Evolutionary conservation across 53 echinoderm and acorn worm species (phyloP).

Genomic region (Paracentrotus lividus): DNA sequence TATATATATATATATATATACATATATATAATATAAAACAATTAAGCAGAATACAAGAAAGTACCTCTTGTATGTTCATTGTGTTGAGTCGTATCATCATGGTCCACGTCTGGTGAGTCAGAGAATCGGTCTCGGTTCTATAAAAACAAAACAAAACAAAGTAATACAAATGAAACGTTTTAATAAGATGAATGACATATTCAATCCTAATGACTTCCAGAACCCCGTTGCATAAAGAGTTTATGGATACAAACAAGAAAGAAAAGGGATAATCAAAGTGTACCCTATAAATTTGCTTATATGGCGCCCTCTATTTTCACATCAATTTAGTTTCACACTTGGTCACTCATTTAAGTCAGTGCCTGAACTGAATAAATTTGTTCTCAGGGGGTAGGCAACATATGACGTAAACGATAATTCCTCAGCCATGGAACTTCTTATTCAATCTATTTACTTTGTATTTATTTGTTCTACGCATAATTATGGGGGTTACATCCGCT

Average conservation of each 20-base stretch:
- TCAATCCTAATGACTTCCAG: too few species aligned
- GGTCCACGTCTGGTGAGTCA: not conserved
- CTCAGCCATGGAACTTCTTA: too few species aligned
- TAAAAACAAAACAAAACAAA: not conserved
- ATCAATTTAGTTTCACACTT: not conserved
- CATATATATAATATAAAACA: too few species aligned
- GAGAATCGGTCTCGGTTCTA: not conserved
- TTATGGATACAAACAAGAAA: not conserved
- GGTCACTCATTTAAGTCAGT: not conserved
- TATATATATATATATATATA: too few species aligned
- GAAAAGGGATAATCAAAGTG: not conserved
- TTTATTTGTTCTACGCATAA: too few species aligned
- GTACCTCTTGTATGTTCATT: not conserved
- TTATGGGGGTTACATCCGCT: too few species aligned
- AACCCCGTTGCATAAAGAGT: too few species aligned
- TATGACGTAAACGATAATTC: not conserved
- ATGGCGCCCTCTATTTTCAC: not conserved
- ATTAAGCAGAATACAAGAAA: not conserved
- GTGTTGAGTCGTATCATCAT: not conserved
- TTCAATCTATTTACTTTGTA: too few species aligned
- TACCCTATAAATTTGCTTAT: not conserved
- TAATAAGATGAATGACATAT: too few species aligned
- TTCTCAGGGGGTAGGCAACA: not conserved
- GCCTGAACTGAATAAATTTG: not conserved
- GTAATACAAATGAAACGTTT: too few species aligned